phyloP scores from a whole-genome alignment of 2,888 invertebrate species.

The Thymelicus sylvestris region DNA sequence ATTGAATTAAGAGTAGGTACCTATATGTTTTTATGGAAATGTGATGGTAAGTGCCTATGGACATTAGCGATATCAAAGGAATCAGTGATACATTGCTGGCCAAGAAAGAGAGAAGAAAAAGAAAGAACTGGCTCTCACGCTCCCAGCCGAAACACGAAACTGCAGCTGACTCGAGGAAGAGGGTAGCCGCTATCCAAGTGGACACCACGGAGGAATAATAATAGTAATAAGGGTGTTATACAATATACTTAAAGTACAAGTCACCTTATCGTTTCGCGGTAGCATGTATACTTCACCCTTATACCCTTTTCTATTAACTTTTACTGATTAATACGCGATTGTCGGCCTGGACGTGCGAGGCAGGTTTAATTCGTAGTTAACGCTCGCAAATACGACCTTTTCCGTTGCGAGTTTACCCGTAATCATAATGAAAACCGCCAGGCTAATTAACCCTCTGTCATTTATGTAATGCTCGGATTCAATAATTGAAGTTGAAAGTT shows the following conservation, averaged over 20 bases:
- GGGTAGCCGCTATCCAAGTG: too few relatives aligned
- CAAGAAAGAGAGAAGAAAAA: too few relatives aligned
- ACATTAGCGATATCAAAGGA: too few relatives aligned
- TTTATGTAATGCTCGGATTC: background rate
- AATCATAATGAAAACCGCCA: background rate
- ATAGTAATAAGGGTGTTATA: too few relatives aligned
- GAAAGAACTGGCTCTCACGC: too few relatives aligned
- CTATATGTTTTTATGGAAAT: too few relatives aligned
- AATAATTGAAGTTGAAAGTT: background rate
- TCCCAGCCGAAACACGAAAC: too few relatives aligned
- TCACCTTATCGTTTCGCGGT: background rate
- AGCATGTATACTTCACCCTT: background rate
- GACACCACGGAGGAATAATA: too few relatives aligned
- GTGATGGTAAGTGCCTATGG: too few relatives aligned
- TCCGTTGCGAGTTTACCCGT: background rate
- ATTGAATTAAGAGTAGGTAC: too few relatives aligned
- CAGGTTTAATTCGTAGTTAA: slow-evolving; percentile 6
- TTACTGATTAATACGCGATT: slow-evolving; percentile 4
- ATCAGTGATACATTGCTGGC: too few relatives aligned
- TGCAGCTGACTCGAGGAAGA: too few relatives aligned
- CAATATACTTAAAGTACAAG: background rate
- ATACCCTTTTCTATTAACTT: background rate
- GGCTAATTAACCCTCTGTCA: background rate
- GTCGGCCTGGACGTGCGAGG: slow-evolving; percentile 1
- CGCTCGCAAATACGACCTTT: slow-evolving; percentile 2